Evolutionary conservation across 2,888 invertebrate species (phyloP), one percentile per base, ranked within the genome.

Genomic region (Synanthedon formicaeformis): DNA sequence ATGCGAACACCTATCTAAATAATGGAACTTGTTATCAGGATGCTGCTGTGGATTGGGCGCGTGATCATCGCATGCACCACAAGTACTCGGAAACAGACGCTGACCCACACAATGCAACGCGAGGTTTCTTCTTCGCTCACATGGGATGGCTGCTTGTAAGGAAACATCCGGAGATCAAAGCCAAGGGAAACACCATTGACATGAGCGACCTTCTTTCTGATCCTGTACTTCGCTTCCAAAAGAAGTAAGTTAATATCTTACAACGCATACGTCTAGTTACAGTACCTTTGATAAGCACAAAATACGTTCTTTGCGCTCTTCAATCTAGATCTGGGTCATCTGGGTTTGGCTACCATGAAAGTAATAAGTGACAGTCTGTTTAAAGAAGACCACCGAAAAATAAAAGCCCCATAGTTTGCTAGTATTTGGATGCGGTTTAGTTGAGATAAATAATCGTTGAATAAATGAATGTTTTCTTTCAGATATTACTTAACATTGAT

Each of bases 51-150:
- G 93, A 93, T 69, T 94, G 94, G 94, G 91, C 93, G 0, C 88
- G 93, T 55, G 94, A 94, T 69, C 93, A 94, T 82, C 89, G 95
- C 61, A 93, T 95, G 70, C 95, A 97, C 76, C 97, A 97, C 88
- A 97, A 97, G 75, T 97, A 92, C 88, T 94, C 94, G 16, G 97
- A 97, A 74, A 97, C 97, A 0, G 93, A 97, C 73, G 97, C 96
- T 2, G 97, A 97, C 81, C 97, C 97, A 0, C 96, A 97, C 76
- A 96, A 97, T 75, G 95, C 96, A 1, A 94, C 90, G 1, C 88
- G 97, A 50, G 98, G 98, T 3, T 97, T 98, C 88, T 98, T 98
- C 90, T 98, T 98, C 82, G 91, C 97, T 1, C 98, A 98, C 78
- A 89, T 98, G 54, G 98, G 98, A 55, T 98, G 98, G 98, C 86